These are phyloP conservation scores for Papilio dardanus DNA, from an alignment of 1,140 invertebrate species.

Conservation along the genomic window DNA sequence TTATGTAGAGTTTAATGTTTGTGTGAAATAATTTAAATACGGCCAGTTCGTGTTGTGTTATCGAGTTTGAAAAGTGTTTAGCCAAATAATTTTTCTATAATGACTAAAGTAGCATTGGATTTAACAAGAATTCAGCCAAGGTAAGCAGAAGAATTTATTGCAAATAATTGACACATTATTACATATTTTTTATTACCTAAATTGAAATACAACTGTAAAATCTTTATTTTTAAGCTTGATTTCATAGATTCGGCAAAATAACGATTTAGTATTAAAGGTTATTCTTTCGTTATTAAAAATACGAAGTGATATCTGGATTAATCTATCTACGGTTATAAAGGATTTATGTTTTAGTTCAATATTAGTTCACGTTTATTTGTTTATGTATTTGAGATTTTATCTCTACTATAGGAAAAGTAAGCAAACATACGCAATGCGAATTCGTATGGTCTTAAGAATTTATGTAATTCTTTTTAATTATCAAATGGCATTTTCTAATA, in stretches of 20 bases:
- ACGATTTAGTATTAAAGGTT: no score
- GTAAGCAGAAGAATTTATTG: not conserved
- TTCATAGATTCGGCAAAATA: no score
- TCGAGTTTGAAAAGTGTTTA: slow-evolving; percentile 2
- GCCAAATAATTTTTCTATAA: not conserved
- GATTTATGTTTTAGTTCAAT: not conserved
- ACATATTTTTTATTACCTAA: not conserved
- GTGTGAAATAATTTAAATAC: not conserved
- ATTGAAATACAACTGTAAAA: no score
- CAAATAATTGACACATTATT: not conserved
- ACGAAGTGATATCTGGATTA: not conserved
- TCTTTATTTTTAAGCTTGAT: no score
- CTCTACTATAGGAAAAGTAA: not conserved
- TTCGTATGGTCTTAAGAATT: not conserved
- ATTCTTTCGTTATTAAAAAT: not conserved
- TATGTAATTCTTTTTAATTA: not conserved
- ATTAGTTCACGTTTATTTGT: not conserved
- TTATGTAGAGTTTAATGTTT: not conserved
- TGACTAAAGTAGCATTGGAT: slow-evolving; percentile 12
- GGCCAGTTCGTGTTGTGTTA: slow-evolving; percentile 2
- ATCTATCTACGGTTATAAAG: no score
- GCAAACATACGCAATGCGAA: slow-evolving; percentile 13
- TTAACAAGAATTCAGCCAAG: not conserved
- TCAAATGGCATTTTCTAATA: not conserved
- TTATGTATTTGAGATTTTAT: not conserved